These are phyloP conservation scores for Gari tellinella DNA, from an alignment of 2,888 invertebrate genomes.

Conservation along the genomic window DNA sequence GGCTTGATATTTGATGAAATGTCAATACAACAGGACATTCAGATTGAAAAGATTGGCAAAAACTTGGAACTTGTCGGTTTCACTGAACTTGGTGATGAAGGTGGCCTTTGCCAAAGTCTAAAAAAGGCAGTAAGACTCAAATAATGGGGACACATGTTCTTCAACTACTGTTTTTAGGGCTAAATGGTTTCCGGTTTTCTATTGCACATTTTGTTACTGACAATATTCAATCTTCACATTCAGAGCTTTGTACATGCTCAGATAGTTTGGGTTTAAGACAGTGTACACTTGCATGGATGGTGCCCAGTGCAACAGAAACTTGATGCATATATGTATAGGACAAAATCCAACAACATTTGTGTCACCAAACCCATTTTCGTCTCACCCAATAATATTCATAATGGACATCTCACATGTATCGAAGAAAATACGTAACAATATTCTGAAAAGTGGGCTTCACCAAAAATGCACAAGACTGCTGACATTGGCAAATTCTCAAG, in stretches of 20 bases:
- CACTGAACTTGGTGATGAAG: too few species aligned
- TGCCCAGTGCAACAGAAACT: slow-evolving; percentile 39
- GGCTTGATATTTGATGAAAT: too few species aligned
- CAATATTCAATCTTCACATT: slow-evolving; percentile 31
- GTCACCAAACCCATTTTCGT: slow-evolving; percentile 4
- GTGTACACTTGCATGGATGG: slow-evolving; percentile 56
- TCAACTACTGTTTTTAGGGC: slow-evolving; percentile 44
- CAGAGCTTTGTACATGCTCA: slow-evolving; percentile 28
- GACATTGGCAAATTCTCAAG: background rate
- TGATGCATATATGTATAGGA: slow-evolving; percentile 26
- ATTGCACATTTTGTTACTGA: slow-evolving; percentile 42
- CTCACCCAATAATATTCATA: too few species aligned
- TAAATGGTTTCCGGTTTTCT: slow-evolving; percentile 49
- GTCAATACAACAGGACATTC: too few species aligned
- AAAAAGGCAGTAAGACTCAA: slow-evolving; percentile 11
- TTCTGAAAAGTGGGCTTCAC: slow-evolving; percentile 35
- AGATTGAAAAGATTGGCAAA: too few species aligned
- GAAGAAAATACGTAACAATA: slow-evolving; percentile 40
- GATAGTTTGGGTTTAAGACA: slow-evolving; percentile 30
- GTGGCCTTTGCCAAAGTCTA: slow-evolving; percentile 12
- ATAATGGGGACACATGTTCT: slow-evolving; percentile 40
- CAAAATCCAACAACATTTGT: slow-evolving; percentile 9
- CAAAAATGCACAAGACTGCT: slow-evolving; percentile 7
- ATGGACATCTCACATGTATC: too few species aligned
- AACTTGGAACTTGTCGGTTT: too few species aligned